Evolutionary conservation across 2,113 vertebrate species (phyloP), one percentile per base, ranked within the genome.

Genomic region (Lophotis ruficrista): DNA sequence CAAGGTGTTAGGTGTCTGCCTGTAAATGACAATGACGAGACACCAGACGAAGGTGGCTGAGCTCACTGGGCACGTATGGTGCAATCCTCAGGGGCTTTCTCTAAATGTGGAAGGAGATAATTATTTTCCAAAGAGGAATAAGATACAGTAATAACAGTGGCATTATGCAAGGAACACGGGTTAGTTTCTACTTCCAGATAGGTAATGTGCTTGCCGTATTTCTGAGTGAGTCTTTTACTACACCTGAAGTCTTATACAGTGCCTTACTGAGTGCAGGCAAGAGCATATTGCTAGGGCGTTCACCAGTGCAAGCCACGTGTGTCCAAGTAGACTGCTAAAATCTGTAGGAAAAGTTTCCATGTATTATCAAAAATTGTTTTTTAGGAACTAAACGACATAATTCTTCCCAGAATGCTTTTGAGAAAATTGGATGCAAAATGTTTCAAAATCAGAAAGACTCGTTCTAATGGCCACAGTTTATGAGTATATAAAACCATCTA

Each of bases 231-330:
- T 53, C 47, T 91, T 92, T 94, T 51, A 37, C 75, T 83, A 31
- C 1, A 57, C 25, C 64, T 89, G 45, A 89, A 78, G 61, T 86
- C 91, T 38, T 61, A 62, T 37, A 56, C 47, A 75, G 69, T 75
- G 86, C 48, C 71, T 75, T 81, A 70, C 21, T 77, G 72, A 89
- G 43, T 58, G 68, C 82, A 89, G 83, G 94, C 84, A 94, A 94
- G 66, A 75, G 53, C 57, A 89, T 56, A 72, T 71, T 87, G 57
- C 93, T 87, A 24, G 47, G 41, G 35, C 25, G 71, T 78, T 81
- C 62, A 38, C 57, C 56, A 81, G 72, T 56, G 43, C 45, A 89
- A 69, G 27, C 15, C 61, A n/a, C 37, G 37, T 50, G 14, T 53
- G 50, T 68, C 79, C 69, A 82, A 87, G 79, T 1, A 72, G 57